Evolutionary conservation across 2,113 vertebrate species (phyloP).

Genomic region (Ageneiosus marmoratus): DNA sequence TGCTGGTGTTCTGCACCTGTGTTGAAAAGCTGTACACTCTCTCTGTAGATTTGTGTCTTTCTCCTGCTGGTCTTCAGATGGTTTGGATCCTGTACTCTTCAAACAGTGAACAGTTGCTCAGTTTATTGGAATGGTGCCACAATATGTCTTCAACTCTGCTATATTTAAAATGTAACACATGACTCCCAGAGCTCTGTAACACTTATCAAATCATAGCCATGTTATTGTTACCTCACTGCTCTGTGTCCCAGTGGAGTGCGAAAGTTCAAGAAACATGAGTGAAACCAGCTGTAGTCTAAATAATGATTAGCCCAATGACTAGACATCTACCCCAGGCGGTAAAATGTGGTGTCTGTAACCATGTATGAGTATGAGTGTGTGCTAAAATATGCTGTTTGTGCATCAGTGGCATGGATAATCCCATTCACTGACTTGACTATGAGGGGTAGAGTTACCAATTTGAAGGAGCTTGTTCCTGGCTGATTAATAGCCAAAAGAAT

Average conservation of each 20-base stretch:
- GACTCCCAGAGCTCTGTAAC: slow-evolving; percentile 8
- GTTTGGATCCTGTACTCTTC: background rate
- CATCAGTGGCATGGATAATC: slow-evolving; percentile 9
- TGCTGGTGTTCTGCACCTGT: slow-evolving; percentile 7
- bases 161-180: slow-evolving; percentile 7
- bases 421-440: slow-evolving; percentile 13
- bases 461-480: slow-evolving; percentile 13
- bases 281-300: slow-evolving; percentile 45
- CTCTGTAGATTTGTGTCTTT: background rate
- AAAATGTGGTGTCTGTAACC: slow-evolving; percentile 28
- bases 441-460: slow-evolving; percentile 34
- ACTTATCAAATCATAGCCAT: slow-evolving; percentile 30
- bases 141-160: slow-evolving; percentile 13
- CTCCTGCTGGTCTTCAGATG: slow-evolving; percentile 17
- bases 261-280: slow-evolving; percentile 34
- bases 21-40: slow-evolving; percentile 2
- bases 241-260: background rate
- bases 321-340: slow-evolving; percentile 42
- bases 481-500: slow-evolving; percentile 46
- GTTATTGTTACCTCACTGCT: slow-evolving; percentile 5
- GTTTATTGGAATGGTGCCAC: slow-evolving; percentile 1
- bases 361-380: slow-evolving; percentile 28
- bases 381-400: slow-evolving; percentile 30
- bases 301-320: slow-evolving; percentile 45
- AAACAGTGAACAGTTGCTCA: slow-evolving; percentile 5